A percentile compares a stretch with the other conserved stretches of the same genome.
Conservation (phyloP, 2,888 invertebrate genomes). For the Aproaerema taeniolella region DNA sequence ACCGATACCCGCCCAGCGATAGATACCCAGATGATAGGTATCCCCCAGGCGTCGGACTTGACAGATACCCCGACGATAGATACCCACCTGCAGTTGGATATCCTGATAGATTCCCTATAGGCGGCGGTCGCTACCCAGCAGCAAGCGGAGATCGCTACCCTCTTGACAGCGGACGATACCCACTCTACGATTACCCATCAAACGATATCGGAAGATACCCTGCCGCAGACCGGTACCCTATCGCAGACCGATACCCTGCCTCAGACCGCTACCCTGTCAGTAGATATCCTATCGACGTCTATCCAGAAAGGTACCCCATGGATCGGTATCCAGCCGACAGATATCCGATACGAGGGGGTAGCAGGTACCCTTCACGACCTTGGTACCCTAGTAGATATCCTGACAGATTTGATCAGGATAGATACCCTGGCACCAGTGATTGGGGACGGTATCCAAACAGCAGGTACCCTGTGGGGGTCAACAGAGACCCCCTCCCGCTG, state of each 20-base stretch:
- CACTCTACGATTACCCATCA: constrained; percentile 38
- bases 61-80: constrained; percentile 60
- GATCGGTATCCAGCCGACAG: constrained; percentile 54
- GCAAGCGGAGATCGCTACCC: constrained; percentile 54
- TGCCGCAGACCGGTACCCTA: constrained; percentile 31
- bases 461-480: constrained; percentile 66
- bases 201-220: constrained; percentile 59
- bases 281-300: constrained; percentile 54
- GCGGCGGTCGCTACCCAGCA: constrained; percentile 54
- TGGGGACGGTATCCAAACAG: constrained; percentile 67
- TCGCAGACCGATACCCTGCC: constrained; percentile 47
- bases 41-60: constrained; percentile 32
- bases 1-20: constrained; percentile 65
- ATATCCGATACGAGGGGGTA: constrained; percentile 45
- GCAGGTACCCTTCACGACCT: constrained; percentile 52
- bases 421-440: constrained; percentile 49
- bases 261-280: constrained; percentile 59
- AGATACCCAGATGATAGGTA: constrained; percentile 38
- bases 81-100: constrained; percentile 69
- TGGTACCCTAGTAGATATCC: constrained; percentile 56
- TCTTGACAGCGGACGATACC: constrained; percentile 52
- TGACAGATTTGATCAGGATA: constrained; percentile 71
- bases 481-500: constrained; percentile 68
- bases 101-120: constrained; percentile 57
- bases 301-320: constrained; percentile 50